These are phyloP conservation scores for Troides helena DNA, from an alignment of 2,888 invertebrate genomes.

Conservation along the genomic window DNA sequence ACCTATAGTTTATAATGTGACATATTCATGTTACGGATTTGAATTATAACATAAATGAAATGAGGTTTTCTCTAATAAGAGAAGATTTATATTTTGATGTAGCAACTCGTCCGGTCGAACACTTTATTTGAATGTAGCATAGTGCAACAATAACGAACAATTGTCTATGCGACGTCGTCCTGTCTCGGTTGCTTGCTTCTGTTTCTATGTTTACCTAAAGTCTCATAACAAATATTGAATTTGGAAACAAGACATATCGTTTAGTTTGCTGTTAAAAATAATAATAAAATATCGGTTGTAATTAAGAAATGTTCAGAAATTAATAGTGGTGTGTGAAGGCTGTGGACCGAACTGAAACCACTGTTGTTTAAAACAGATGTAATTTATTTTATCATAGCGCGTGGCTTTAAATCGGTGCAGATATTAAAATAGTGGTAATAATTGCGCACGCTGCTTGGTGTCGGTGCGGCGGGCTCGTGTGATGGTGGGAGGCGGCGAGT, in stretches of 20 bases:
- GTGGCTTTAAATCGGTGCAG: too few relatives aligned
- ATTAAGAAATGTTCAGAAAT: not conserved
- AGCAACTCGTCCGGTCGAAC: not conserved
- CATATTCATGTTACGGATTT: too few relatives aligned
- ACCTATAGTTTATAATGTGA: too few relatives aligned
- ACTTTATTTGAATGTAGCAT: not conserved
- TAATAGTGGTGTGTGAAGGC: slow-evolving; percentile 2
- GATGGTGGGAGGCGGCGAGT: slow-evolving; percentile 28
- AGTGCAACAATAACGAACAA: slow-evolving; percentile 5
- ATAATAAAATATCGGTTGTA: not conserved
- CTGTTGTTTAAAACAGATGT: not conserved
- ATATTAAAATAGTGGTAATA: too few relatives aligned
- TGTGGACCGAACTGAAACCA: slow-evolving; percentile 1
- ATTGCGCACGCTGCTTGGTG: too few relatives aligned
- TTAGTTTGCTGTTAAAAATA: not conserved
- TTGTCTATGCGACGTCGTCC: slow-evolving; percentile 11
- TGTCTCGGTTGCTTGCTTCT: slow-evolving; percentile 3
- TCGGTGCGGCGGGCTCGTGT: slow-evolving; percentile 1
- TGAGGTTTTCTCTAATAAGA: too few relatives aligned
- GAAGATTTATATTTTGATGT: not conserved
- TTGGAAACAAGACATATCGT: not conserved
- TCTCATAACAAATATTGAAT: slow-evolving; percentile 12
- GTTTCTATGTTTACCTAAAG: slow-evolving; percentile 15
- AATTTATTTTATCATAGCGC: not conserved
- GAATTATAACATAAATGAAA: too few relatives aligned